Evolutionary conservation across 2,113 vertebrate species (phyloP), one percentile per base, ranked within the genome.

Genomic region (human (Homo sapiens)): DNA sequence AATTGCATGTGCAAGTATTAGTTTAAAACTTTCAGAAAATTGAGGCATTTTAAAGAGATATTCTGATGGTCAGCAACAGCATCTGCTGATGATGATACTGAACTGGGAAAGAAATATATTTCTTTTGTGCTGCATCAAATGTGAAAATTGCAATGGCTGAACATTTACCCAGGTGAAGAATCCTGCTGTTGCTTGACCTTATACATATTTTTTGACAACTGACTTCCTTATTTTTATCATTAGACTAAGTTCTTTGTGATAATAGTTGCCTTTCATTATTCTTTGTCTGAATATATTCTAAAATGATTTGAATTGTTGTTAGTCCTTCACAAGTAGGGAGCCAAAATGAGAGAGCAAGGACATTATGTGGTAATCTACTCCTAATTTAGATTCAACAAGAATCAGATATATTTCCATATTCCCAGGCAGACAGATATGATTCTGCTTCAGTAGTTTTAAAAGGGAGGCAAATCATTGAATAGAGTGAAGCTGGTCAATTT

Each of bases 191-290:
- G 27, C 8, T 50, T 59, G 87, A 89, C 38, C 23, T 89, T 57
- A 61, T 50, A 30, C 89, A 91, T 23, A 55, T 20, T 48, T 94
- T 86, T 81, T 96, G 55, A 89, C 55, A 97, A 80, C 5, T 45
- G 35, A 55, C 10, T 87, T 82, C 43, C 75, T 66, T 75, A 79
- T 92, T 88, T 90, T 72, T 14, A 45, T 89, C 9, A 8, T 23
- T 48, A 80, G 25, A 43, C 25, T 90, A 3, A 52, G 3, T 78
- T 32, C 70, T 94, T 96, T 55, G 27, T 86, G 7, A 78, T 81
- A 85, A 84, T 22, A 35, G 35, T 25, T 81, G 32, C 6, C 57
- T 86, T 84, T 81, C 57, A 9, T 61, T 92, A 85, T 50, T 97
- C n/a, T 90, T 85, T 70, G 12, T 90, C 27, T 89, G 38, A 38